Evolutionary conservation across 2,113 vertebrate genomes (phyloP).

Genomic region (Lophius piscatorius): DNA sequence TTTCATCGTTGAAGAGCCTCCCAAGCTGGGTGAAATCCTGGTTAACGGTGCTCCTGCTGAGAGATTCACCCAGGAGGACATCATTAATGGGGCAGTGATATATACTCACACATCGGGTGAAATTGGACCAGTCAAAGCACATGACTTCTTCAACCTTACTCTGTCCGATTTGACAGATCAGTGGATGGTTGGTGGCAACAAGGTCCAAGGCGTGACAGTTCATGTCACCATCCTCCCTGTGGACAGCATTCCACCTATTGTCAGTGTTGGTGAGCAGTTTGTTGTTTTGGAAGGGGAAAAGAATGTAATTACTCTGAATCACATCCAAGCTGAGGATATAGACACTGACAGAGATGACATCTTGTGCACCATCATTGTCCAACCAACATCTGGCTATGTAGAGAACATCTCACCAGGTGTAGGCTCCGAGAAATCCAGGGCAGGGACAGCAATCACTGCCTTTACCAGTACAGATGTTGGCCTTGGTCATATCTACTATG

Average conservation of each 20-base stretch:
- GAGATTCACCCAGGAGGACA: slow-evolving; percentile 90
- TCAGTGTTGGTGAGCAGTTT: slow-evolving; percentile 76
- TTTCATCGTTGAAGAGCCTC: slow-evolving; percentile 89
- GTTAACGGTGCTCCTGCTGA: slow-evolving; percentile 85
- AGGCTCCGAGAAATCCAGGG: slow-evolving; percentile 94
- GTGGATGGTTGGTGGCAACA: slow-evolving; percentile 88
- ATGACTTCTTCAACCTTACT: slow-evolving; percentile 91
- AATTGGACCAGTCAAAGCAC: slow-evolving; percentile 85
- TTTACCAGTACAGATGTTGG: slow-evolving; percentile 89
- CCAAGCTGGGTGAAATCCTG: slow-evolving; percentile 86
- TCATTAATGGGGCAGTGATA: slow-evolving; percentile 88
- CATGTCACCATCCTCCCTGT: slow-evolving; percentile 93
- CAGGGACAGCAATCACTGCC: slow-evolving; percentile 89
- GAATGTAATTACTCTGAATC: slow-evolving; percentile 79
- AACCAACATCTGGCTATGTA: slow-evolving; percentile 90
- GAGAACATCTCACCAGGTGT: slow-evolving; percentile 95
- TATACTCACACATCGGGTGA: slow-evolving; percentile 92
- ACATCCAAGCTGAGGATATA: slow-evolving; percentile 85
- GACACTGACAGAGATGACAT: slow-evolving; percentile 90
- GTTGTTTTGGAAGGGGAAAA: slow-evolving; percentile 84
- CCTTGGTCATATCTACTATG: slow-evolving; percentile 88
- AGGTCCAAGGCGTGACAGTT: slow-evolving; percentile 86
- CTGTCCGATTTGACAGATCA: slow-evolving; percentile 90
- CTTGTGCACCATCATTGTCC: slow-evolving; percentile 91
- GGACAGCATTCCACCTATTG: slow-evolving; percentile 84